Conservation (phyloP, 2,888 invertebrate genomes). For the Prosopocoilus inquinatus region DNA sequence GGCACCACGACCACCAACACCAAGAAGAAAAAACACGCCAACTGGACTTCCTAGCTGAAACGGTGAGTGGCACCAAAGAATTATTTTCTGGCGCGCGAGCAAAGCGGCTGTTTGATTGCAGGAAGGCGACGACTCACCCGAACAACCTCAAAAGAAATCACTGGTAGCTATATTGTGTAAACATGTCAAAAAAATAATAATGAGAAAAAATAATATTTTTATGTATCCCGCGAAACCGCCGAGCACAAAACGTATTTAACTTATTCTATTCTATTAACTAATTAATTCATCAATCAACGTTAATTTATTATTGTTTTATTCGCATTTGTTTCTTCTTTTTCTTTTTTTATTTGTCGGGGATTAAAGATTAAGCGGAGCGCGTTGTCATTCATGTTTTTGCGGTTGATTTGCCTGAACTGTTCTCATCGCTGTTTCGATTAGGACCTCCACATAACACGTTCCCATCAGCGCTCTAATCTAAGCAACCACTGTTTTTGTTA, state of each 20-base stretch:
- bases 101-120: too few relatives aligned
- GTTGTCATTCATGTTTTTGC: background rate
- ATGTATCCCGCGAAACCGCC: background rate
- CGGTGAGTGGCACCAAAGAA: conserved; percentile 3
- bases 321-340: background rate
- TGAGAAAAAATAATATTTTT: conserved; percentile 1
- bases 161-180: background rate
- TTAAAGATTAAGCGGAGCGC: background rate
- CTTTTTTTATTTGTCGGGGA: background rate
- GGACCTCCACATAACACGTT: too few relatives aligned
- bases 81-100: background rate
- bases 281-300: background rate
- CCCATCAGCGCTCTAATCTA: too few relatives aligned
- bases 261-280: too few relatives aligned
- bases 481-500: background rate
- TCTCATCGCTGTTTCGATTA: too few relatives aligned
- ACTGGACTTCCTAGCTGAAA: conserved; percentile 10
- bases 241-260: background rate
- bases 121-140: too few relatives aligned
- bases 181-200: background rate
- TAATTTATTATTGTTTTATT: background rate
- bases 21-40: conserved; percentile 14
- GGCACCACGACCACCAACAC: background rate
- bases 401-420: background rate
- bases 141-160: background rate